Evolutionary conservation across 2,797 vertebrate species (phyloP).

Genomic region (Anguilla anguilla): DNA sequence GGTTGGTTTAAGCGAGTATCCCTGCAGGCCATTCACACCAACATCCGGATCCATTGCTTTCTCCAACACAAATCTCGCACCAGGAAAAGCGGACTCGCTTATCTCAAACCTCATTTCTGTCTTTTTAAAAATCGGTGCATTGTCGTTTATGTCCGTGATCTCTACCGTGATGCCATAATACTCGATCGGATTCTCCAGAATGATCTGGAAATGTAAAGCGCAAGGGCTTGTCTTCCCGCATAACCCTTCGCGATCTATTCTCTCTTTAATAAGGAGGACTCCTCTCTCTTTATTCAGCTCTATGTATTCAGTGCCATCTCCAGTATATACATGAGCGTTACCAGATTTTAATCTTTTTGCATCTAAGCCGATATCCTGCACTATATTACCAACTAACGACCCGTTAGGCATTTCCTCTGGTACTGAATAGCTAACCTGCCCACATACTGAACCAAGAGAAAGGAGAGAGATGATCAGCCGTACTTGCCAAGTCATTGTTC

Average conservation of each 20-base stretch:
- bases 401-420: conserved; percentile 58
- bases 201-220: conserved; percentile 62
- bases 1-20: conserved; percentile 60
- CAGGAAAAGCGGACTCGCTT: conserved; percentile 32
- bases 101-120: conserved; percentile 55
- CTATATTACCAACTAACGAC: conserved; percentile 64
- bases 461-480: conserved; percentile 38
- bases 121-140: conserved; percentile 63
- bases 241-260: conserved; percentile 65
- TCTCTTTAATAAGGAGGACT: conserved; percentile 55
- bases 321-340: conserved; percentile 60
- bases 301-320: conserved; percentile 63
- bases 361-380: conserved; percentile 64
- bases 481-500: conserved; percentile 41
- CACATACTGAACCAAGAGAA: conserved; percentile 34
- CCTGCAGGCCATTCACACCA: conserved; percentile 67
- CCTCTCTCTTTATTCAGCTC: conserved; percentile 57
- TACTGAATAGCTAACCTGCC: conserved; percentile 51
- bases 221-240: conserved; percentile 58
- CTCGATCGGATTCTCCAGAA: conserved; percentile 70
- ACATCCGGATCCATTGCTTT: conserved; percentile 71
- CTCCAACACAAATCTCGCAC: conserved; percentile 55
- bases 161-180: conserved; percentile 68
- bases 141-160: conserved; percentile 71
- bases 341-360: conserved; percentile 52